A percentile compares a stretch with the other conserved stretches of the same genome.
phyloP scores from a whole-genome alignment of 1,140 invertebrate species.

The Heterodera carotae region DNA sequence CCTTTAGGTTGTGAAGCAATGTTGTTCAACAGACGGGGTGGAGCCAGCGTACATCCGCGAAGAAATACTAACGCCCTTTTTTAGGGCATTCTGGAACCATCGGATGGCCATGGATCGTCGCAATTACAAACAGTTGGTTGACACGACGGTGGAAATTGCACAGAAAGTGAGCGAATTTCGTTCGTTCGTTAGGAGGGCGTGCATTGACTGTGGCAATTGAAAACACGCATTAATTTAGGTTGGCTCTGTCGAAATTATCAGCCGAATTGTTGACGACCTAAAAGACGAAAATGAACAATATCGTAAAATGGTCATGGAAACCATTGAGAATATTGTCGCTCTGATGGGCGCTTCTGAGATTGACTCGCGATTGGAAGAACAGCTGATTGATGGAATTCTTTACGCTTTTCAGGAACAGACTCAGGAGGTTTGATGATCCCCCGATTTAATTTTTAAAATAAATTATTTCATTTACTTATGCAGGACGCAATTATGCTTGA shows the following conservation, averaged over 20 bases:
- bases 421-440: conserved; percentile 77
- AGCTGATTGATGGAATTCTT: conserved; percentile 96
- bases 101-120: conserved; percentile 95
- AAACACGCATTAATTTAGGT: conserved; percentile 33
- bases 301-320: conserved; percentile 99
- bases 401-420: conserved; percentile 99
- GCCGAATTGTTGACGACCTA: conserved; percentile 94
- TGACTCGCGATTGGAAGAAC: conserved; percentile 93
- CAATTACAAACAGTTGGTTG: conserved; percentile 95
- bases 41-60: conserved; percentile 98
- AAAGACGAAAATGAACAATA: conserved; percentile 99
- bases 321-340: conserved; percentile 96
- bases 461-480: too few species aligned
- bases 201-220: conserved; percentile 3
- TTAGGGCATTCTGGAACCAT: conserved; percentile 99
- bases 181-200: conserved; percentile 10
- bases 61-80: conserved; percentile 97
- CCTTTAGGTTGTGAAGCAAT: conserved; percentile 95
- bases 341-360: conserved; percentile 96
- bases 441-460: not conserved
- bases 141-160: conserved; percentile 99
- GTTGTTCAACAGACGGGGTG: conserved; percentile 98
- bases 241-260: conserved; percentile 96
- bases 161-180: conserved; percentile 78
- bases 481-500: conserved; percentile 99